Evolutionary conservation across 2,797 vertebrate species (phyloP).

Genomic region (Chloroceryle inda): DNA sequence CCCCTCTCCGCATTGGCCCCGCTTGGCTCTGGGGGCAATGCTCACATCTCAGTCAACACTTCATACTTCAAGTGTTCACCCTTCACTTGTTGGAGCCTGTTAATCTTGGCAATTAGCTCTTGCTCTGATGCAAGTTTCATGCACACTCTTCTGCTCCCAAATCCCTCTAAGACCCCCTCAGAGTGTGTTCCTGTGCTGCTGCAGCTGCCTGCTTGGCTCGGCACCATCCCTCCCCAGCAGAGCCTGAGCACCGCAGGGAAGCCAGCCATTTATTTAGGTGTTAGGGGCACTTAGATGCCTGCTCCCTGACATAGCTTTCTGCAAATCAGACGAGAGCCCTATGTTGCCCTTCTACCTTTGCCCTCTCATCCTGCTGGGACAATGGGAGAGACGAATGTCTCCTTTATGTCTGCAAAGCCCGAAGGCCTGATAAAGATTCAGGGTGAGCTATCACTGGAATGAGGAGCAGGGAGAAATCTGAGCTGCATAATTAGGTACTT

Average conservation of each 20-base stretch:
- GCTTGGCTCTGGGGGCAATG: neutral
- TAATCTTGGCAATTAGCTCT: slow-evolving; percentile 66
- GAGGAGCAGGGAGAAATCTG: slow-evolving; percentile 55
- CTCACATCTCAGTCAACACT: slow-evolving; percentile 3
- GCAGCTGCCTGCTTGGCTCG: slow-evolving; percentile 57
- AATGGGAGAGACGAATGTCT: slow-evolving; percentile 6
- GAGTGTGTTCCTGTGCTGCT: slow-evolving; percentile 25
- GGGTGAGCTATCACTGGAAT: slow-evolving; percentile 54
- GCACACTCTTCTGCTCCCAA: slow-evolving; percentile 11
- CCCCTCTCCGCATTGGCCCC: neutral
- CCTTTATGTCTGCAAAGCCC: slow-evolving; percentile 15
- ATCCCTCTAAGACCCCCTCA: slow-evolving; percentile 49
- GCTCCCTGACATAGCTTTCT: neutral
- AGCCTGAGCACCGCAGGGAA: neutral
- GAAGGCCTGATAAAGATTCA: slow-evolving; percentile 66
- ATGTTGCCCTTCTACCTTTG: slow-evolving; percentile 29
- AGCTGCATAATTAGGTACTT: slow-evolving; percentile 71
- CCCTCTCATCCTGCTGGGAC: slow-evolving; percentile 31
- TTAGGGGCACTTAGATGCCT: neutral
- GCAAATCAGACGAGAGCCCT: slow-evolving; percentile 25
- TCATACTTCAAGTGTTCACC: slow-evolving; percentile 52
- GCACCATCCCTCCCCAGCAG: neutral
- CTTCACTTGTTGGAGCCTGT: slow-evolving; percentile 57
- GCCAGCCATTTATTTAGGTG: slow-evolving; percentile 26
- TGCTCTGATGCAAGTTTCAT: slow-evolving; percentile 30